phyloP scores from a whole-genome alignment of 2,888 invertebrate species.

The Blastobasis lacticolella region DNA sequence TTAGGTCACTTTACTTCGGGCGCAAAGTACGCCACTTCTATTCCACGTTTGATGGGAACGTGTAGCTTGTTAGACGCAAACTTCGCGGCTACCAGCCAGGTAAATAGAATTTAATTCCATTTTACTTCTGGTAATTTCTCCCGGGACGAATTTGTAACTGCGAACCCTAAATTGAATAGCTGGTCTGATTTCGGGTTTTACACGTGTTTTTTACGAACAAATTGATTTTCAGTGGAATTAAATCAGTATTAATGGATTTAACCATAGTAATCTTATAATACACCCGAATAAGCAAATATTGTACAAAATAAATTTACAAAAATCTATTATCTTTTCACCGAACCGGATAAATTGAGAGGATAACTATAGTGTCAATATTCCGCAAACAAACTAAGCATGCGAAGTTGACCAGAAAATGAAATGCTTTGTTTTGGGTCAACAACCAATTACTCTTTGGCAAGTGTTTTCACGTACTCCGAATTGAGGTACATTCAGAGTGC shows the following conservation, averaged over 20 bases:
- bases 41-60: conserved; percentile 15
- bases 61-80: conserved; percentile 1
- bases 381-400: too few species aligned
- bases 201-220: too few species aligned
- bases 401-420: too few species aligned
- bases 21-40: conserved; percentile 25
- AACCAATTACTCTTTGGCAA: too few species aligned
- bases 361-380: too few species aligned
- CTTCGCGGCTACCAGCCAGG: neutral
- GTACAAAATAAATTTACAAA: conserved; percentile 3
- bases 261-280: conserved; percentile 1
- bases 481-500: too few species aligned
- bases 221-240: neutral
- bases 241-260: neutral
- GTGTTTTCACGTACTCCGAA: too few species aligned
- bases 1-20: conserved; percentile 35
- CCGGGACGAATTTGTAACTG: neutral
- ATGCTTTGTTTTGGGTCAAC: too few species aligned
- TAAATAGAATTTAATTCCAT: conserved; percentile 1
- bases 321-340: conserved; percentile 6
- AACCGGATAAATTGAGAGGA: too few species aligned
- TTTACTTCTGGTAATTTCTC: neutral
- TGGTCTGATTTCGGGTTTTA: neutral
- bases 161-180: neutral
- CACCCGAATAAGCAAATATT: conserved; percentile 1